Evolutionary conservation across 1,140 invertebrate species (phyloP), one percentile per base, ranked within the genome.

Genomic region (Streblospio benedicti): DNA sequence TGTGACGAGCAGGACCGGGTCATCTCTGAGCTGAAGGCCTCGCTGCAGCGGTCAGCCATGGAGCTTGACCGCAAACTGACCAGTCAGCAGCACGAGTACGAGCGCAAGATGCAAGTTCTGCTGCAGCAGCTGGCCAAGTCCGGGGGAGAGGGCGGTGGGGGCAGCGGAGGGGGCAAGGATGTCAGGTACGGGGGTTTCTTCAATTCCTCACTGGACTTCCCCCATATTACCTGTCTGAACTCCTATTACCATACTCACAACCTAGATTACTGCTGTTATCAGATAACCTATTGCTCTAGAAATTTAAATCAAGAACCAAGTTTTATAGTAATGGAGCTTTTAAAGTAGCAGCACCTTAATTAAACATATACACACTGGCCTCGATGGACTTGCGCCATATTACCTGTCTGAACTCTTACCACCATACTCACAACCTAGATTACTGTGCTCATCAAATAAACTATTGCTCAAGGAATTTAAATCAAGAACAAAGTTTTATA

Each of bases 1-100:
- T n/a, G n/a, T 49, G 78, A 80, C 62, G 79, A 80, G 50, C 76
- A 79, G 62, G 73, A 71, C 9, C 63, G 71, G n/a, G 63, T 78
- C 30, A 73, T 80, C 16, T 65, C 67, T 25, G 74, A 80, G 55
- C 56, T 80, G 41, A 73, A 78, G 57, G 66, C 65, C 27, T 70
- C 76, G 14, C 65, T 80, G 55, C 74, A 80, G 62, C 65, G 72
- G 28, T 68, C 73, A 6, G 71, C 68, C 4, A 61, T 77, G 18
- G 78, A 81, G 54, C 65, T 74, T 20, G 79, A 81, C 57, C 61
- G 73, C 0, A 66, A 70, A 25, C 66, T 79, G 27, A 75, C 72
- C 4, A 63, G 72, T 28, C 77, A 78, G 62, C 78, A 80, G 67
- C 67, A 71, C 49, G 74, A 78, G 50, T 76, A 79, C 63, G 78